Conservation (phyloP, 2,113 vertebrate genomes). For the Dipodomys ordii region DNA sequence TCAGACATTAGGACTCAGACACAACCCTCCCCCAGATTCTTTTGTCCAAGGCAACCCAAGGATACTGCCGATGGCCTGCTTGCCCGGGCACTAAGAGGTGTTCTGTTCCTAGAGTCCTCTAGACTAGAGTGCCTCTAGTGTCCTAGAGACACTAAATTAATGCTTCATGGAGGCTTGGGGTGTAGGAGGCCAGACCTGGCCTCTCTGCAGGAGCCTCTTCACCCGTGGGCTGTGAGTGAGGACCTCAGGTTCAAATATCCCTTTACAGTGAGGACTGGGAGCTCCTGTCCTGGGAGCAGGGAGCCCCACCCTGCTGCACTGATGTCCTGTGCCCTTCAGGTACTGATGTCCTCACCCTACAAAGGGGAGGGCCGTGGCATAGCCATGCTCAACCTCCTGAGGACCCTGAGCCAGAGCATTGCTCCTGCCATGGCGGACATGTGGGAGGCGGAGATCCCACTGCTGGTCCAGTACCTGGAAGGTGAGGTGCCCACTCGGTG, state of each 20-base stretch:
- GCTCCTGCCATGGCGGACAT: constrained; percentile 59
- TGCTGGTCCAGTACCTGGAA: constrained; percentile 77
- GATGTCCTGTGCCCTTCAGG: background rate
- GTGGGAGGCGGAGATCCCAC: constrained; percentile 76
- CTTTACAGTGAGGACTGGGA: background rate
- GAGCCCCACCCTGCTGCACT: accelerated
- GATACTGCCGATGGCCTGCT: background rate
- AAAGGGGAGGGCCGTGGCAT: constrained; percentile 75
- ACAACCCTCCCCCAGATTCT: background rate
- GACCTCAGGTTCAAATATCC: background rate
- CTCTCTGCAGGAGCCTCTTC: background rate
- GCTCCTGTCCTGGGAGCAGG: accelerated
- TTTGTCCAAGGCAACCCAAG: background rate
- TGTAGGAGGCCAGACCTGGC: no score
- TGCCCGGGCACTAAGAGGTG: background rate
- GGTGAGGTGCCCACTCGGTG: constrained; percentile 4
- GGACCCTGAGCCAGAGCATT: constrained; percentile 70
- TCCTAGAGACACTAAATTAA: background rate
- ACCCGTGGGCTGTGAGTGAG: no score
- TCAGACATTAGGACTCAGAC: background rate
- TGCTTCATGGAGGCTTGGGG: background rate
- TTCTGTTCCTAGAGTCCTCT: no score
- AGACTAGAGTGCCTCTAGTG: no score
- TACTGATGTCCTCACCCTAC: constrained; percentile 77
- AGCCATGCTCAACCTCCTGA: constrained; percentile 77